Base-by-base conservation (phyloP, 2,113 vertebrate genomes). In the Anguilla japonica region DNA sequence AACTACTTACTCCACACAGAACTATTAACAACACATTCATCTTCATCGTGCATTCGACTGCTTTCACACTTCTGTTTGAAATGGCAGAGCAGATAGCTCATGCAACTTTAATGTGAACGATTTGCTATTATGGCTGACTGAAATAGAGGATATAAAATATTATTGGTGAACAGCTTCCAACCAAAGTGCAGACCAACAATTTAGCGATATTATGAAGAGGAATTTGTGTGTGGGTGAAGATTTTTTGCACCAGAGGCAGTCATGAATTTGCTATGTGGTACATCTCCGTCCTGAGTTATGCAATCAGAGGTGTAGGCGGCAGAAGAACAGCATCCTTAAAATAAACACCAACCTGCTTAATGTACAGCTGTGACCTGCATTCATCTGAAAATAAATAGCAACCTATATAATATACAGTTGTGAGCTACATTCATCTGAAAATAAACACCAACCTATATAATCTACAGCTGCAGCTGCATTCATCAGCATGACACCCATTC, bases 281-380 rank as follows among this genome's bases (percentile, higher is more conserved):
- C 7, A 46, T 46, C 50, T 83, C 88, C 79, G 79, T 83, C 83
- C 85, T 89, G 83, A 90, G 85, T 95, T 95, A 95, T 95, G 94
- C 90, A 95, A 92, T 87, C 90, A 86, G 88, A 87, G 88, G 86
- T 90, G 90, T 93, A 92, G 82, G 91, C 87, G 90, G 93, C 92
- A 92, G 91, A 85, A 91, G 90, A 63, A 87, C 88, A 91, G 89
- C 89, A 83, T 89, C 79, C 92, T 93, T 87, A 89, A 95, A 96
- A 96, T 95, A 95, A 93, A 92, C 87, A 83, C 34, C 6, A 34
- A 79, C 29, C 50, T 57, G 13, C 43, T 13, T 46, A 43, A 34
- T 16, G 15, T 79, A 41, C n/a, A 85, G 46, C 84, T 29, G 67
- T 46, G 41, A 26, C 8, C 46, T 34, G 71, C 26, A 63, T 9